Percentiles rank a stretch among this genome's conserved stretches.
phyloP scores from a whole-genome alignment of 1,140 invertebrate genomes.

The Tetramorium alpestre region DNA sequence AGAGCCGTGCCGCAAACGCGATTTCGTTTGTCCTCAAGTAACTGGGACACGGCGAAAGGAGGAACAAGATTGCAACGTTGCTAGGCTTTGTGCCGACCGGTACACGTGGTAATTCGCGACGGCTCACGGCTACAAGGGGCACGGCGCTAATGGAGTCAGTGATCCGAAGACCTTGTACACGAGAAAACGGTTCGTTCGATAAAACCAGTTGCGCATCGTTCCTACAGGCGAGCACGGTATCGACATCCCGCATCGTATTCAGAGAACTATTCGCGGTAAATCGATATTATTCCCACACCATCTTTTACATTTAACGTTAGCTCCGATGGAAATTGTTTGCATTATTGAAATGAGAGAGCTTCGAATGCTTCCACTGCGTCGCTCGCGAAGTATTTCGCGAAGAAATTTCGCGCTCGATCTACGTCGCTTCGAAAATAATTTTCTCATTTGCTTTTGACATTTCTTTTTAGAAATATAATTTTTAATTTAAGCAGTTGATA shows the following conservation, averaged over 20 bases:
- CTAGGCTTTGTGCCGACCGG: neutral
- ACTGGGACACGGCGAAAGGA: slow-evolving; percentile 18
- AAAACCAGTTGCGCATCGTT: slow-evolving; percentile 66
- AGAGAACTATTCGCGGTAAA: neutral
- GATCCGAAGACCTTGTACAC: slow-evolving; percentile 63
- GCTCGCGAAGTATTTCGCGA: neutral
- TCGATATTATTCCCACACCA: neutral
- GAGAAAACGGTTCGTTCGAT: slow-evolving; percentile 63
- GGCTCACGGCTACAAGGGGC: neutral
- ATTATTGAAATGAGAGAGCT: neutral
- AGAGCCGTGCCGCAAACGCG: neutral
- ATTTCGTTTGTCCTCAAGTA: slow-evolving; percentile 12
- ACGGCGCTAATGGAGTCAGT: slow-evolving; percentile 52
- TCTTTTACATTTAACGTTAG: neutral
- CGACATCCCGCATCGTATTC: neutral
- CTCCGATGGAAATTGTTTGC: neutral
- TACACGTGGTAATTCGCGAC: slow-evolving; percentile 23
- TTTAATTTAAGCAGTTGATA: neutral
- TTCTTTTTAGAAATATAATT: neutral
- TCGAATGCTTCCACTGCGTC: neutral
- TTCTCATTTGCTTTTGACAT: neutral
- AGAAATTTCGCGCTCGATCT: neutral
- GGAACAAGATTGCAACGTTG: neutral
- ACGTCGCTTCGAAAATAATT: neutral
- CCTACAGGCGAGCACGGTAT: neutral